A percentile compares a stretch with the other conserved stretches of the same genome.
Evolutionary conservation across 2,113 vertebrate species (phyloP).

Genomic region (Dicaeum eximium): DNA sequence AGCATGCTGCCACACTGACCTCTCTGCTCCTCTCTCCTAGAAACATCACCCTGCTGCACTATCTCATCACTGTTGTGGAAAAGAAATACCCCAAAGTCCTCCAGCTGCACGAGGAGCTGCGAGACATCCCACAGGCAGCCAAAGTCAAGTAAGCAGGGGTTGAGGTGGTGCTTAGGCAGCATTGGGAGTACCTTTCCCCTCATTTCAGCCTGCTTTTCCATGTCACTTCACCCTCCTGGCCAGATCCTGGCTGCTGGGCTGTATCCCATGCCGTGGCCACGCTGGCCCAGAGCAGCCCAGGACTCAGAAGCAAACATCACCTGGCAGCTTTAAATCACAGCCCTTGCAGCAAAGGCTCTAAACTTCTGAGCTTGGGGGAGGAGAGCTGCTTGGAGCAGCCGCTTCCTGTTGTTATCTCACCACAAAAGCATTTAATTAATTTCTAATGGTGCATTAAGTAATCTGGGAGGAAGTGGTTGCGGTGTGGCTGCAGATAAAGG

Average conservation of each 20-base stretch:
- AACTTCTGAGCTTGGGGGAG: neutral
- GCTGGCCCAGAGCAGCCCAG: neutral
- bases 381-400: slow-evolving; percentile 18
- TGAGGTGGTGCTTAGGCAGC: neutral
- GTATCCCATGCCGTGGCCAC: fast-evolving
- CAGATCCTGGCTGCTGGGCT: neutral
- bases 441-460: slow-evolving; percentile 41
- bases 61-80: slow-evolving; percentile 97
- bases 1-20: neutral
- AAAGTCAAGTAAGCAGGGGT: slow-evolving; percentile 90
- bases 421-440: slow-evolving; percentile 61
- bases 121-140: slow-evolving; percentile 85
- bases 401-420: slow-evolving; percentile 54
- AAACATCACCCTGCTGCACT: slow-evolving; percentile 96
- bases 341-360: neutral
- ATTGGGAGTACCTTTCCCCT: neutral
- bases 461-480: slow-evolving; percentile 7
- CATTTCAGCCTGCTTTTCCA: neutral
- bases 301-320: neutral
- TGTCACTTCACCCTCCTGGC: fast-evolving
- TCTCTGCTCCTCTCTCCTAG: slow-evolving; percentile 59
- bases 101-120: slow-evolving; percentile 86
- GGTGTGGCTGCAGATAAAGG: slow-evolving; percentile 45
- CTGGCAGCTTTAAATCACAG: slow-evolving; percentile 21
- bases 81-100: slow-evolving; percentile 97